These are phyloP conservation scores for Helicoverpa assulta DNA, from an alignment of 2,888 invertebrate genomes.

Conservation along the genomic window DNA sequence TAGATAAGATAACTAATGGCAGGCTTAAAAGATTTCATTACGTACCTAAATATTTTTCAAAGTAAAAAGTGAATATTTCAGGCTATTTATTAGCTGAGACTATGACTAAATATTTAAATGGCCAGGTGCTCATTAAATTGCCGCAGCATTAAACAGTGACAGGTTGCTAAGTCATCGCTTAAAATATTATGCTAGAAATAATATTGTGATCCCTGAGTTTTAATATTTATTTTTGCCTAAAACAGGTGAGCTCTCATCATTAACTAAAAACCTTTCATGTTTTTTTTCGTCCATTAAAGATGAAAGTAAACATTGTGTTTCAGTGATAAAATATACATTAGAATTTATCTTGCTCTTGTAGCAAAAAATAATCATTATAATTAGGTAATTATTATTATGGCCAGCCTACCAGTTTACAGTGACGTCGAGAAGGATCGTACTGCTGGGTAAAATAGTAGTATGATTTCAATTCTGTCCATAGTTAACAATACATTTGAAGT, in stretches of 20 bases:
- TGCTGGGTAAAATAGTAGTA: too few relatives aligned
- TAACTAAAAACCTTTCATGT: background rate
- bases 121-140: constrained; percentile 25
- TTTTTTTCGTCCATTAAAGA: background rate
- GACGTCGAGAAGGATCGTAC: too few relatives aligned
- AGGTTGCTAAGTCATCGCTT: constrained; percentile 12
- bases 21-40: too few relatives aligned
- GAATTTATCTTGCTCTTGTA: background rate
- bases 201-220: background rate
- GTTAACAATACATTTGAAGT: too few relatives aligned
- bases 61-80: background rate
- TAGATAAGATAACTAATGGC: too few relatives aligned
- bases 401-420: too few relatives aligned
- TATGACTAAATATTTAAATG: constrained; percentile 2
- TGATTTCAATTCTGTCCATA: too few relatives aligned
- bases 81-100: background rate
- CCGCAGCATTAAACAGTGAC: constrained; percentile 9
- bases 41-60: background rate
- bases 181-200: constrained; percentile 7
- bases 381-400: too few relatives aligned
- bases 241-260: background rate
- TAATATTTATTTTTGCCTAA: background rate
- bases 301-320: background rate
- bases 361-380: background rate
- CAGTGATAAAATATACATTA: background rate